Evolutionary conservation across 2,888 invertebrate genomes (phyloP).

Genomic region (Leptogaster cylindrica): DNA sequence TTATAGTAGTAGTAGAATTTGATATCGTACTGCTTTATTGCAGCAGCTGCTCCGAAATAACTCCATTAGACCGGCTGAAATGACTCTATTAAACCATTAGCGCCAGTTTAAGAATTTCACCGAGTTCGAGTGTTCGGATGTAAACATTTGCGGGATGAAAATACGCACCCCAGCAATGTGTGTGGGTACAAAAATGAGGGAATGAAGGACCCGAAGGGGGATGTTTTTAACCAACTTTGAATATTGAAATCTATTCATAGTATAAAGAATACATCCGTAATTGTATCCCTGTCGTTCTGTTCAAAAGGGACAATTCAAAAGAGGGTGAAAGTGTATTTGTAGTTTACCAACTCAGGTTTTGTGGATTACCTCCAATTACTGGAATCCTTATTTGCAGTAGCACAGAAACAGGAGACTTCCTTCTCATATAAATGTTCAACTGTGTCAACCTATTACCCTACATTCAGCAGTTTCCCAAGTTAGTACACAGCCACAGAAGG

Average conservation of each 20-base stretch:
- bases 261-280: too few species aligned
- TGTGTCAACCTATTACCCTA: constrained; percentile 3
- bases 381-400: background rate
- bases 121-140: background rate
- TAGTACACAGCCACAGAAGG: background rate
- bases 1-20: too few species aligned
- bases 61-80: too few species aligned
- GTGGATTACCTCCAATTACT: background rate
- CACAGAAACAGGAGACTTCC: background rate
- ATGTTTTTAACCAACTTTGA: too few species aligned
- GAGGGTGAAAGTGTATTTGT: background rate
- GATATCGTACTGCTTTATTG: too few species aligned
- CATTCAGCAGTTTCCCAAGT: background rate
- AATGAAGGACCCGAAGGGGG: background rate
- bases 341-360: background rate
- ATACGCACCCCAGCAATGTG: background rate
- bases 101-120: constrained; percentile 4
- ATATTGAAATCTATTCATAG: too few species aligned
- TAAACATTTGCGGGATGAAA: background rate
- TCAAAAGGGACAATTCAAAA: background rate
- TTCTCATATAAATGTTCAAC: background rate
- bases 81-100: constrained; percentile 4
- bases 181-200: background rate
- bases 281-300: background rate
- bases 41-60: too few species aligned